Percentiles rank a stretch among this genome's conserved stretches.
Evolutionary conservation across 2,888 invertebrate genomes (phyloP).

Genomic region (Xylophagus ater): DNA sequence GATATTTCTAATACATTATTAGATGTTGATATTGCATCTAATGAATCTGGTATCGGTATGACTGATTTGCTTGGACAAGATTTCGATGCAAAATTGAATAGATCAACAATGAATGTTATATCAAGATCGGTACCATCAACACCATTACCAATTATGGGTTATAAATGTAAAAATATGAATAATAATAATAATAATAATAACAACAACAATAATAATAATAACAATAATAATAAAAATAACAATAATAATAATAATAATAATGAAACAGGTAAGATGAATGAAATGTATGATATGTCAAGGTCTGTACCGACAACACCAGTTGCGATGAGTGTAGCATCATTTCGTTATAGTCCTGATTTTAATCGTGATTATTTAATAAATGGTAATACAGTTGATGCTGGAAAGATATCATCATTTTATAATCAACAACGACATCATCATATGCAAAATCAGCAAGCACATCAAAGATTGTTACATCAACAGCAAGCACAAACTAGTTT

Average conservation of each 20-base stretch:
- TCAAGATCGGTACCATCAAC: constrained; percentile 61
- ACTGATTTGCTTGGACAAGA: constrained; percentile 29
- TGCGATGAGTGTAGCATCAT: constrained; percentile 42
- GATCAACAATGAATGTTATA: constrained; percentile 31
- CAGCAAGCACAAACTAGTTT: background rate
- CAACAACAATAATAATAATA: constrained; percentile 31
- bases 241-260: background rate
- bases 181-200: constrained; percentile 20
- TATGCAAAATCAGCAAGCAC: constrained; percentile 2
- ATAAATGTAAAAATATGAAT: constrained; percentile 5
- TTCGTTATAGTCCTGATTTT: constrained; percentile 45
- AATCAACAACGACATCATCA: constrained; percentile 5
- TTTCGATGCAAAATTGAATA: constrained; percentile 28
- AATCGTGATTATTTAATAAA: constrained; percentile 48
- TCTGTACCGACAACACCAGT: constrained; percentile 70
- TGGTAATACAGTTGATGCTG: constrained; percentile 46
- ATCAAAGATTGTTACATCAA: background rate
- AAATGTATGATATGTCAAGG: constrained; percentile 50
- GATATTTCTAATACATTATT: constrained; percentile 9
- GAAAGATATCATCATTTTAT: constrained; percentile 21
- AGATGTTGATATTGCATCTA: constrained; percentile 12
- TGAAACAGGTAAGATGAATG: constrained; percentile 9
- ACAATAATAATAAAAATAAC: constrained; percentile 13
- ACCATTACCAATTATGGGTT: constrained; percentile 44
- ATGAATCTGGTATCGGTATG: constrained; percentile 25